A percentile compares a stretch with the other conserved stretches of the same genome.
Conservation (phyloP, 1,140 invertebrate species). For the Trachymyrmex cornetzi region DNA sequence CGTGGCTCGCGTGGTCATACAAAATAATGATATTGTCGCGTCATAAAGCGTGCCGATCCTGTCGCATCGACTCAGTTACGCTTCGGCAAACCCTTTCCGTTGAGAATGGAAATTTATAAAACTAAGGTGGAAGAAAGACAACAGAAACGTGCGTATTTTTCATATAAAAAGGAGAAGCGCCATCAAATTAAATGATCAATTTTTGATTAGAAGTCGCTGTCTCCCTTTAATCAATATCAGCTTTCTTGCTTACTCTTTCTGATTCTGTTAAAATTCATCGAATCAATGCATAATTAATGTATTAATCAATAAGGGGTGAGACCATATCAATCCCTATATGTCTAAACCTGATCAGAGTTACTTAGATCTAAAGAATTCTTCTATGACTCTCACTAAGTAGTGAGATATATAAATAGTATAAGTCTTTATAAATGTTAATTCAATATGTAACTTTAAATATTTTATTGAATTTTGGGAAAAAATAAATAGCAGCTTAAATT, state of each 20-base stretch:
- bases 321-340: no score
- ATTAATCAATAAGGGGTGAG: no score
- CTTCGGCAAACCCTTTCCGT: slow-evolving; percentile 67
- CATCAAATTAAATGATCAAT: background rate
- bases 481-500: background rate
- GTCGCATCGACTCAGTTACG: slow-evolving; percentile 77
- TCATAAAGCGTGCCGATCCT: slow-evolving; percentile 77
- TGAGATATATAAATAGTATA: no score
- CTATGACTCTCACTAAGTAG: no score
- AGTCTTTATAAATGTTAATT: background rate
- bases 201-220: background rate
- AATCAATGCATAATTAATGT: background rate
- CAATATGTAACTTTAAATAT: background rate
- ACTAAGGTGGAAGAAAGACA: background rate
- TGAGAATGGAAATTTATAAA: background rate
- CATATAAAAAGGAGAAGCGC: background rate
- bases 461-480: background rate
- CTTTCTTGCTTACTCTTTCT: background rate
- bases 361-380: no score
- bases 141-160: background rate
- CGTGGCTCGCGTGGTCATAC: slow-evolving; percentile 30
- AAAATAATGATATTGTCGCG: slow-evolving; percentile 84
- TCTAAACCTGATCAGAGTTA: no score
- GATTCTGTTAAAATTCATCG: background rate
- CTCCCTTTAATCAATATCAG: background rate